Base-by-base conservation (phyloP, 1,140 invertebrate genomes). In the Bombus terrestris region DNA sequence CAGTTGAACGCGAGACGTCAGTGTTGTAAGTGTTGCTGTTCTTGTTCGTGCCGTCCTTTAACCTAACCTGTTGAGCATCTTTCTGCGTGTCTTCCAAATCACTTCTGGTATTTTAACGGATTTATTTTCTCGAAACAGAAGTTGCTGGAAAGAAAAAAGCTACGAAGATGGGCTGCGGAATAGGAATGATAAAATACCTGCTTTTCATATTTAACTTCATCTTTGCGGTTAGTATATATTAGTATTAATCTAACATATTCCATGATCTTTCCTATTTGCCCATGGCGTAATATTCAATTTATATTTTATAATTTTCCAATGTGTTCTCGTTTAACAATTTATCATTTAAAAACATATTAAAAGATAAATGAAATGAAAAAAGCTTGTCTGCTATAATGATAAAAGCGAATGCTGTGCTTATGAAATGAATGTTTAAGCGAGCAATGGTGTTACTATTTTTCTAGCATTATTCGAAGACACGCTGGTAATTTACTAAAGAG, bases 181-280 rank as follows among this genome's bases (percentile, higher is more conserved):
- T 97, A 96, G 96, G 96, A 91, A 97, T 97, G 92, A 96, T 98
- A 76, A 98, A 98, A 94, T 98, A 97, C 91, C 96, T 98, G 95
- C 96, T 98, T 64, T 97, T 98, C 89, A 96, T 97, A 85, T 97
- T 98, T 87, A 98, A 98, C 92, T 97, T 98, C 80, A 96, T 98
- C 89, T 98, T 98, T 95, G 97, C 97, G 96, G 98, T 98, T 94
- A 98, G 97, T 53, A 53, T 53, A 22, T 93, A 15, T 35, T 35
- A 25, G 10, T 53, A 66, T 32, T 39, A 8, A 72, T 73, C 0
- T 9, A 66, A 8, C 5, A 15, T 35, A 37, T n/a, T 28, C 2
- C 10, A 22, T 1, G 5, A 2, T 43, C 35, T 47, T 9, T 35
- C 0, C 2, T 18, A 81, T 13, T 3, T 37, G n/a, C 3, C 8